Conservation (phyloP, 2,113 vertebrate genomes). For the Pseudolaguvia tuberculata region DNA sequence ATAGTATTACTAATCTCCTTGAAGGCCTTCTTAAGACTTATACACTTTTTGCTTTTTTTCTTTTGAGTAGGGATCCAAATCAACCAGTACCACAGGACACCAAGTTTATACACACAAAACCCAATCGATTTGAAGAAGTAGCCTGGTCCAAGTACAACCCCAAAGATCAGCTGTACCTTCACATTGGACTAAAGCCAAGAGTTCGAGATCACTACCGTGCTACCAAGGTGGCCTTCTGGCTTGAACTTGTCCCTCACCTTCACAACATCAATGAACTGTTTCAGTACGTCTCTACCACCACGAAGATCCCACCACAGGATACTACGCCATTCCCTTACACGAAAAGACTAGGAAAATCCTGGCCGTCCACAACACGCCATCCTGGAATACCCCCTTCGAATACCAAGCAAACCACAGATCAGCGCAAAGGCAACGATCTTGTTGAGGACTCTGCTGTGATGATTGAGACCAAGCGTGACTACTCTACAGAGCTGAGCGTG, state of each 20-base stretch:
- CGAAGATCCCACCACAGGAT: slow-evolving; percentile 90
- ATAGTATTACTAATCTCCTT: neutral
- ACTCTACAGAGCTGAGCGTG: slow-evolving; percentile 90
- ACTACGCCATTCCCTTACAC: slow-evolving; percentile 90
- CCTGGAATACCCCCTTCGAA: slow-evolving; percentile 81
- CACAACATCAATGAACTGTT: slow-evolving; percentile 93
- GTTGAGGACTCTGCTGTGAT: slow-evolving; percentile 80
- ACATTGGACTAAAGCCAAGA: slow-evolving; percentile 89
- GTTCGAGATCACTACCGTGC: slow-evolving; percentile 93
- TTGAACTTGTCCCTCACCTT: slow-evolving; percentile 88
- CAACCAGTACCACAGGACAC: slow-evolving; percentile 95
- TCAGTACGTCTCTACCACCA: slow-evolving; percentile 90
- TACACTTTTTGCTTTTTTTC: slow-evolving; percentile 40
- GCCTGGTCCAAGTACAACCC: slow-evolving; percentile 97
- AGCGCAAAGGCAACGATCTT: slow-evolving; percentile 69
- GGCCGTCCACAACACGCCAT: slow-evolving; percentile 89
- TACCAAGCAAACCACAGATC: slow-evolving; percentile 83
- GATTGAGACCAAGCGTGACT: slow-evolving; percentile 89
- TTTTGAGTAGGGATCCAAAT: slow-evolving; percentile 81
- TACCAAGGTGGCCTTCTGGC: slow-evolving; percentile 95
- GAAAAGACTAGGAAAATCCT: slow-evolving; percentile 81
- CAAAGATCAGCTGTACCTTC: slow-evolving; percentile 92
- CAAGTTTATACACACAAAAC: slow-evolving; percentile 96
- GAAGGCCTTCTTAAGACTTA: neutral
- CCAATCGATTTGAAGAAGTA: slow-evolving; percentile 94